A percentile compares a stretch with the other conserved stretches of the same genome.
Evolutionary conservation across 2,888 invertebrate genomes (phyloP).

Genomic region (Rhamphomyia laevipes): DNA sequence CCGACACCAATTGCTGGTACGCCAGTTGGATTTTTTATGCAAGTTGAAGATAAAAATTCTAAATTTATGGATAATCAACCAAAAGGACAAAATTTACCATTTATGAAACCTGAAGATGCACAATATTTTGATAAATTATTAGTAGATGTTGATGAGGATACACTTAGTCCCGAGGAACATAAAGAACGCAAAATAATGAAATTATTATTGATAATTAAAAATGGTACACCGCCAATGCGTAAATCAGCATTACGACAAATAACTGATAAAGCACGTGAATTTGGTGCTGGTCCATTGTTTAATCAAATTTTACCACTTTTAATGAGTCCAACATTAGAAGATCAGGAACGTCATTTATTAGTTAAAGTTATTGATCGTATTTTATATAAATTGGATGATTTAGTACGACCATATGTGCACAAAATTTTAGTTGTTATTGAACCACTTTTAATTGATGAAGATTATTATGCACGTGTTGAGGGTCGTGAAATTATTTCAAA

Average conservation of each 20-base stretch:
- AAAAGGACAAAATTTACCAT: conserved; percentile 87
- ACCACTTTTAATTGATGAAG: conserved; percentile 96
- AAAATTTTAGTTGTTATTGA: conserved; percentile 99
- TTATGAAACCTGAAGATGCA: conserved; percentile 99
- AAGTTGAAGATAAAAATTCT: conserved; percentile 77
- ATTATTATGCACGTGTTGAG: conserved; percentile 99
- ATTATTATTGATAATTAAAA: conserved; percentile 93
- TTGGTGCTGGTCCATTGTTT: conserved; percentile 96
- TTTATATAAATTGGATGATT: conserved; percentile 93
- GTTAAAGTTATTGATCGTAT: conserved; percentile 99
- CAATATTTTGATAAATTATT: conserved; percentile 99
- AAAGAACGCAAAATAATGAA: conserved; percentile 99
- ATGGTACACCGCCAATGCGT: conserved; percentile 98
- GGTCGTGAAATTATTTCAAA: conserved; percentile 99
- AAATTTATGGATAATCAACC: conserved; percentile 93
- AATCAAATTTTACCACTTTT: conserved; percentile 97
- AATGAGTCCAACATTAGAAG: conserved; percentile 99
- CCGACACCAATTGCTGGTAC: conserved; percentile 93
- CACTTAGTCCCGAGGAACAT: conserved; percentile 88
- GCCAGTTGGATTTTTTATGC: conserved; percentile 90
- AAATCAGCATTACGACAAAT: conserved; percentile 96
- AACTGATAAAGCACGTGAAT: conserved; percentile 96
- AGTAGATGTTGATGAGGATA: conserved; percentile 95
- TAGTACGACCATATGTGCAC: conserved; percentile 98
- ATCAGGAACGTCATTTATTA: conserved; percentile 96